phyloP scores from a whole-genome alignment of 2,113 vertebrate genomes.

The Cephalopterus ornatus region DNA sequence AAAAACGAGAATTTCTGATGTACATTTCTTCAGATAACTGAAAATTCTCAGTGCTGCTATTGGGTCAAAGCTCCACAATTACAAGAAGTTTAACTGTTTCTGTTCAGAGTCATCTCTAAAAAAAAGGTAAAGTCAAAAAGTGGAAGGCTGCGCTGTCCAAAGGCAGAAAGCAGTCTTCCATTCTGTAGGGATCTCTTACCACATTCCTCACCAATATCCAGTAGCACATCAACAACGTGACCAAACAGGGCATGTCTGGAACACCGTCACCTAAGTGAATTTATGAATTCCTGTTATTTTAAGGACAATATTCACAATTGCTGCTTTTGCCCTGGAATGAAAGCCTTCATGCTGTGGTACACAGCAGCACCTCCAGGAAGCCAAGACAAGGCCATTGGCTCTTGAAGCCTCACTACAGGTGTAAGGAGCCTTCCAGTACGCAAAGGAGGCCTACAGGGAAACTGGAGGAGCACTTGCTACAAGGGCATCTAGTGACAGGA shows the following conservation, averaged over 20 bases:
- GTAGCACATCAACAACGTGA: background rate
- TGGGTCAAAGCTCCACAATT: background rate
- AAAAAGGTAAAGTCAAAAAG: background rate
- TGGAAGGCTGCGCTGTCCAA: background rate
- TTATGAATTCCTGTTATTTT: background rate
- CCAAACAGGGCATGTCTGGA: background rate
- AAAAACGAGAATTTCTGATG: background rate
- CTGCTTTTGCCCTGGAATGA: background rate
- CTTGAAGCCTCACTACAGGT: background rate
- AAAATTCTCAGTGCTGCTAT: background rate
- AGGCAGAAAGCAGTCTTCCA: background rate
- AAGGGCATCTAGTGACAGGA: background rate
- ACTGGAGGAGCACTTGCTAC: background rate
- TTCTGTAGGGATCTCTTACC: rapidly evolving
- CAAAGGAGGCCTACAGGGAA: background rate
- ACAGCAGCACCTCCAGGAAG: background rate
- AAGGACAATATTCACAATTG: background rate
- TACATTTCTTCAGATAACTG: background rate
- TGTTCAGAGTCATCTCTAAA: background rate
- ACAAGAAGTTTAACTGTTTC: background rate
- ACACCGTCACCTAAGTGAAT: background rate
- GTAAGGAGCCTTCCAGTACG: background rate
- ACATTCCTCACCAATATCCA: background rate
- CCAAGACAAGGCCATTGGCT: background rate
- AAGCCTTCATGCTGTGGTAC: background rate